Base-by-base conservation (phyloP, 2,888 invertebrate species). In the Pterostichus niger region DNA sequence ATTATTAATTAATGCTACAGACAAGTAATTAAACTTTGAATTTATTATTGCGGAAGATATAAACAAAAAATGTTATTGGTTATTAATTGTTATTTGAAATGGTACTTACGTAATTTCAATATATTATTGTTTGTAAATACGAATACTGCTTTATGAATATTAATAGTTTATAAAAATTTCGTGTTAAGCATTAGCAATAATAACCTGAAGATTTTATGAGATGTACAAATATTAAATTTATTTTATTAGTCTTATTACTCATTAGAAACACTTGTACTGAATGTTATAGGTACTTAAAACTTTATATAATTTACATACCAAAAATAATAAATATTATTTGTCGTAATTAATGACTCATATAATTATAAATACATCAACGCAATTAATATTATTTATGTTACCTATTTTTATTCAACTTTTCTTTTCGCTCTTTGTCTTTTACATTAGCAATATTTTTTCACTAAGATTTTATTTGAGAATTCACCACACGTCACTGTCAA, bases 51-150 rank as follows among this genome's bases (percentile, higher is more conserved):
- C 64, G 64, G 64, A 64, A 64, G 64, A 33, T 64, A 11, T 11
- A 40, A 40, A 40, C 7, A 40, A 24, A 40, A 40, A 40, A 40
- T 40, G 6, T 49, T 49, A 49, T 49, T 11, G n/a, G 49, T 33
- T 64, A 35, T 64, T 64, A 64, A 64, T 64, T 64, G 13, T 64
- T 64, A 35, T 35, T 33, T 35, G n/a, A 33, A 24, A 59, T 24
- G 17, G 24, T 35, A 13, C 11, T 64, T 64, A 64, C 35, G 64
- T 64, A 64, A 64, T 35, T 40, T 64, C n/a, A n/a, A 64, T n/a
- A 31, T 31, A 64, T 40, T 64, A 64, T 64, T 64, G 64, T 64
- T 56, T 64, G 35, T 64, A 64, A 64, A 64, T 64, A 31, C 6
- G 33, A 35, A 64, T 31, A 35, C 17, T 7, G 40, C 40, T 49